Percentiles rank a stretch among this genome's conserved stretches.
Evolutionary conservation across 2,113 vertebrate species (phyloP).

Genomic region (Labeo rohita): DNA sequence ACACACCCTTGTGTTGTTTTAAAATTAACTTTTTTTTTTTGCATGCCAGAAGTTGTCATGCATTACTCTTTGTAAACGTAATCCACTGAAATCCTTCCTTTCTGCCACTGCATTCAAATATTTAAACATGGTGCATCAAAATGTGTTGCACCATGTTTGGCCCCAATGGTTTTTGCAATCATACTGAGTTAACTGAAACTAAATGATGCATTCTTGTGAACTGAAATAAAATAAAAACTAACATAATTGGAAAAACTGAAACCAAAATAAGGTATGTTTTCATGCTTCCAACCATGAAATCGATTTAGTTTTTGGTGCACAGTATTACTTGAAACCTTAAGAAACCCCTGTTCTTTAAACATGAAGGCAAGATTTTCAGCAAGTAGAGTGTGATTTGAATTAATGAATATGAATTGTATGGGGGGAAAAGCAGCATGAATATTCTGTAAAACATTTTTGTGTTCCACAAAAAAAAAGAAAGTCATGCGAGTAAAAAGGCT

Average conservation of each 20-base stretch:
- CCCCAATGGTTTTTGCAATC: background rate
- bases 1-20: background rate
- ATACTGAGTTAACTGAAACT: background rate
- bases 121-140: background rate
- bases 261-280: background rate
- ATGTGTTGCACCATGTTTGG: background rate
- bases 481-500: too few relatives aligned
- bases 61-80: too few relatives aligned
- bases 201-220: background rate
- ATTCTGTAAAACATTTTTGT: background rate
- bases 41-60: background rate
- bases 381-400: background rate
- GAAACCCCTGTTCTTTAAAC: background rate
- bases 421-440: background rate
- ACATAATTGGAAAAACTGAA: background rate
- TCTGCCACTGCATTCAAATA: background rate
- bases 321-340: background rate
- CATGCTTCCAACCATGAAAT: background rate
- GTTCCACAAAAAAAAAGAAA: too few relatives aligned
- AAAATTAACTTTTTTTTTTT: background rate
- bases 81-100: background rate
- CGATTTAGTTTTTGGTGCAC: background rate
- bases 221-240: background rate
- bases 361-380: background rate
- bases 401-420: background rate